Conservation (phyloP, 2,113 vertebrate species). For the Cacatua alba region DNA sequence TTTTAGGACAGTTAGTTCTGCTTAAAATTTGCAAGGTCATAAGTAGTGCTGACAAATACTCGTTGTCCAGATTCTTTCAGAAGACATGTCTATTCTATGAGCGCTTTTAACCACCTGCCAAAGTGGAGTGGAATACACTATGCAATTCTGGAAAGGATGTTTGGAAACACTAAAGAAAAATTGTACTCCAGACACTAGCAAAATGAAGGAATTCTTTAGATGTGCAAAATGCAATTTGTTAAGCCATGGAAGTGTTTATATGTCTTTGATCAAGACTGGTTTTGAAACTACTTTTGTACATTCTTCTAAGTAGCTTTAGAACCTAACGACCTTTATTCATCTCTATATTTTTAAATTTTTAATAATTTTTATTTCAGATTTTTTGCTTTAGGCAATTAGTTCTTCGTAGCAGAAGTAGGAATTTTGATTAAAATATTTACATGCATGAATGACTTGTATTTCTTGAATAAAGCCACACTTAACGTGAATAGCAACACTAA, state of each 20-base stretch:
- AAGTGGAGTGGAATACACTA: background rate
- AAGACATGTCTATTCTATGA: conserved; percentile 14
- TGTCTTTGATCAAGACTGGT: background rate
- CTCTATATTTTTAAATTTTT: background rate
- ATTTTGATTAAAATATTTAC: background rate
- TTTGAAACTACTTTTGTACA: background rate
- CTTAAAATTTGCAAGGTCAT: conserved; percentile 39
- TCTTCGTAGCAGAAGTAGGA: background rate
- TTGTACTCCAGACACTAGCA: background rate
- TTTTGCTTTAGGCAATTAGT: background rate
- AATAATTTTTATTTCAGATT: background rate
- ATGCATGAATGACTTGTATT: background rate
- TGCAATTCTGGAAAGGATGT: background rate
- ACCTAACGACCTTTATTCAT: background rate
- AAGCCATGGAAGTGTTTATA: background rate
- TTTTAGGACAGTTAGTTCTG: conserved; percentile 26
- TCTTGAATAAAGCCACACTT: background rate
- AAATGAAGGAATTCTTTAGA: background rate
- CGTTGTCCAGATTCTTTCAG: conserved; percentile 14
- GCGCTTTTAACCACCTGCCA: conserved; percentile 17
- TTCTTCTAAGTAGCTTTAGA: background rate
- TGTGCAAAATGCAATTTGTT: background rate
- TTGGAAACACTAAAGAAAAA: conserved; percentile 24
- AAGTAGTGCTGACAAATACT: conserved; percentile 29
- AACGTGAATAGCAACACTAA: background rate